Conservation (phyloP, 1,140 invertebrate species). For the Propsilocerus akamusi region DNA sequence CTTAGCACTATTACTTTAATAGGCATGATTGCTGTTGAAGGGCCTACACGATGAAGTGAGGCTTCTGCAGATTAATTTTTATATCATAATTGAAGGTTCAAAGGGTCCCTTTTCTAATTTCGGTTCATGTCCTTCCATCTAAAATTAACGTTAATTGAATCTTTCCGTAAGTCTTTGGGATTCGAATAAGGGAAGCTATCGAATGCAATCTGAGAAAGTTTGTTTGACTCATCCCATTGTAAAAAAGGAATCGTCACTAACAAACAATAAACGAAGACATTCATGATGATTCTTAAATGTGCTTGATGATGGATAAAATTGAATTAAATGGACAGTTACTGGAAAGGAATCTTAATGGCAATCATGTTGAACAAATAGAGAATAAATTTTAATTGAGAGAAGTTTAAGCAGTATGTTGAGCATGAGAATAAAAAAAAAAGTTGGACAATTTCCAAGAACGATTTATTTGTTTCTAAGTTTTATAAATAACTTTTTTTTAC, state of each 20-base stretch:
- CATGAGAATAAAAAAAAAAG: too few relatives aligned
- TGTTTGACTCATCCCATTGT: not conserved
- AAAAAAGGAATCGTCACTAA: not conserved
- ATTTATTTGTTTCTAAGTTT: too few relatives aligned
- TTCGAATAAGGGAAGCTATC: too few relatives aligned
- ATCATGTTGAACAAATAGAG: too few relatives aligned
- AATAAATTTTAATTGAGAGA: too few relatives aligned
- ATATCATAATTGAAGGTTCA: slow-evolving; percentile 1
- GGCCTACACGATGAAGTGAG: not conserved
- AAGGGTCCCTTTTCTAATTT: not conserved
- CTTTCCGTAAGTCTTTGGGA: too few relatives aligned
- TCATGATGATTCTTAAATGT: not conserved
- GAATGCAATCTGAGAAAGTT: too few relatives aligned
- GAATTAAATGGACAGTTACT: slow-evolving; percentile 1
- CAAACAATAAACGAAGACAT: not conserved
- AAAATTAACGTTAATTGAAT: slow-evolving; percentile 1
- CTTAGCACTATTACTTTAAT: not conserved
- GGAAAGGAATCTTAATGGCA: too few relatives aligned
- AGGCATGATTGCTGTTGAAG: not conserved
- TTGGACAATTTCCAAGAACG: too few relatives aligned
- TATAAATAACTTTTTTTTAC: too few relatives aligned
- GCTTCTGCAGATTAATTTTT: not conserved
- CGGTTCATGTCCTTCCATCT: not conserved
- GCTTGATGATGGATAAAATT: slow-evolving; percentile 3
- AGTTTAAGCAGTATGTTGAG: too few relatives aligned